These are phyloP conservation scores for Aporrectodea caliginosa DNA, from an alignment of 1,140 invertebrate species.

Conservation along the genomic window DNA sequence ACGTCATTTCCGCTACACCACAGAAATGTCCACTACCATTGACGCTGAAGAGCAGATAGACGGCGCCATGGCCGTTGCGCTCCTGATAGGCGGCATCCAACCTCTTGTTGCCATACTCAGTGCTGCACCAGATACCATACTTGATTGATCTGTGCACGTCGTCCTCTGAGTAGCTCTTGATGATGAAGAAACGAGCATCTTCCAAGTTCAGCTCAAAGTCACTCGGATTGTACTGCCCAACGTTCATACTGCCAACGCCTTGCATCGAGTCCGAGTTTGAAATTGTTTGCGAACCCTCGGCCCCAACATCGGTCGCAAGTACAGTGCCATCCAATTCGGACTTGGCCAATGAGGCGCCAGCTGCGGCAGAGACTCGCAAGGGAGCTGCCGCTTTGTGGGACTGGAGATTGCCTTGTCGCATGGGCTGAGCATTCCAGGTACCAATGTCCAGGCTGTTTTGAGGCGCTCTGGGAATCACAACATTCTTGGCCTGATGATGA, in stretches of 20 bases:
- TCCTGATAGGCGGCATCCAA: slow-evolving; percentile 88
- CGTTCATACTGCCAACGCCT: slow-evolving; percentile 56
- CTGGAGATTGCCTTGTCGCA: not conserved
- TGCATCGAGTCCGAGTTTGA: not conserved
- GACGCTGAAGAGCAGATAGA: slow-evolving; percentile 93
- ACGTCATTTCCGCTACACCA: slow-evolving; percentile 97
- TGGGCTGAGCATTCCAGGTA: not conserved
- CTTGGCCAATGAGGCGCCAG: not conserved
- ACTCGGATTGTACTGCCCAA: slow-evolving; percentile 92
- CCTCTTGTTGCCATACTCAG: slow-evolving; percentile 95
- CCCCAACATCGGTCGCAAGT: not conserved
- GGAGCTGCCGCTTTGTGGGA: not conserved
- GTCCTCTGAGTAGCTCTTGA: slow-evolving; percentile 97
- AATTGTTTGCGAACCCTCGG: not conserved
- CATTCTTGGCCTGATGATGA: too few species aligned
- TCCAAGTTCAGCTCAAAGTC: slow-evolving; percentile 85
- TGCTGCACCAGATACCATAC: slow-evolving; percentile 98
- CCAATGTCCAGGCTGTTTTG: not conserved
- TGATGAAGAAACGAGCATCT: slow-evolving; percentile 88
- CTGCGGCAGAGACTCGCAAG: not conserved
- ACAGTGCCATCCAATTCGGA: not conserved
- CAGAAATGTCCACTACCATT: slow-evolving; percentile 98
- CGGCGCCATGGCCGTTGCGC: slow-evolving; percentile 68
- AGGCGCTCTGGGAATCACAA: not conserved
- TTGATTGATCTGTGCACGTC: slow-evolving; percentile 98